phyloP scores from a whole-genome alignment of 2,113 vertebrate genomes.

The Coregonus clupeaformis region DNA sequence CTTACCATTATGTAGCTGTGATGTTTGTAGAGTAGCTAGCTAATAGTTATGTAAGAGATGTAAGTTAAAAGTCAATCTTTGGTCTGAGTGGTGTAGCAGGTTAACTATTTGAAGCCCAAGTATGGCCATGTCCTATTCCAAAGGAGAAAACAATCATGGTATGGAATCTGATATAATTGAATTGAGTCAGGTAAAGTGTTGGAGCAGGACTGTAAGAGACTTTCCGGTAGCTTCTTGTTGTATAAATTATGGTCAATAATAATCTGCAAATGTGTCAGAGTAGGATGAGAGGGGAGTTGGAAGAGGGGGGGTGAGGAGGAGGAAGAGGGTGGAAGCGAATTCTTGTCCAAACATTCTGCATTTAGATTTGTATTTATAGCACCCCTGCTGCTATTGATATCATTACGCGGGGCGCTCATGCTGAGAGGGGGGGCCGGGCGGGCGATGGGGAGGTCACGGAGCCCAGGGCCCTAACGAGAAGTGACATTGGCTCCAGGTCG shows the following conservation, averaged over 20 bases:
- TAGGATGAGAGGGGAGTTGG: slow-evolving; percentile 6
- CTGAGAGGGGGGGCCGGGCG: slow-evolving; percentile 67
- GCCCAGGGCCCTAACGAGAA: slow-evolving; percentile 73
- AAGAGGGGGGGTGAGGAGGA: slow-evolving; percentile 16
- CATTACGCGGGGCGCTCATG: slow-evolving; percentile 76
- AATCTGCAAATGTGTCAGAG: background rate
- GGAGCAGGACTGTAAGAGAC: too few relatives aligned
- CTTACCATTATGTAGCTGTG: too few relatives aligned
- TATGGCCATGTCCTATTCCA: too few relatives aligned
- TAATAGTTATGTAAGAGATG: background rate
- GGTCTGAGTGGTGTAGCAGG: background rate
- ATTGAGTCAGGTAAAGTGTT: too few relatives aligned
- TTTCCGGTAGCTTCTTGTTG: too few relatives aligned
- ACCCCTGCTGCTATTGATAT: slow-evolving; percentile 83
- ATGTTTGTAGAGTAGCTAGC: background rate
- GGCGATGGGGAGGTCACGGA: slow-evolving; percentile 68
- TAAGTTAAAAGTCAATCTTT: background rate
- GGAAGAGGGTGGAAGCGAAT: slow-evolving; percentile 52
- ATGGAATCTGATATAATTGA: too few relatives aligned
- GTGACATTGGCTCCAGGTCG: slow-evolving; percentile 83
- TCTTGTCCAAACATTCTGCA: slow-evolving; percentile 81
- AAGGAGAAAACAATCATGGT: too few relatives aligned
- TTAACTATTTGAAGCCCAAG: background rate
- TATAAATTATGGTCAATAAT: too few relatives aligned
- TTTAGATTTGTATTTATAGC: slow-evolving; percentile 82